Conservation (phyloP, 1,140 invertebrate species). For the Sweltsa coloradensis region DNA sequence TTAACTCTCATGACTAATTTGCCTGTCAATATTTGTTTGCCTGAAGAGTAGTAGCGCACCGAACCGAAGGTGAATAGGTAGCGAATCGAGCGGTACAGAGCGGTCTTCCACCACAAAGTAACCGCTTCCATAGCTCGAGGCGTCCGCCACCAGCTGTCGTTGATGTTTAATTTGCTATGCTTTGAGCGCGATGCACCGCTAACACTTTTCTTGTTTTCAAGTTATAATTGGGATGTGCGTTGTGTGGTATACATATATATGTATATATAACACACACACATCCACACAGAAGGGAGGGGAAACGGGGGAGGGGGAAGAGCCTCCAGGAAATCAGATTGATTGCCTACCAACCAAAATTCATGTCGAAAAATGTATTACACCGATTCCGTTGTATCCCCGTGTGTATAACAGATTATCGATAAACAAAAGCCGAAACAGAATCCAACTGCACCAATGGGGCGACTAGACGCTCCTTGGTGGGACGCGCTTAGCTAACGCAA, state of each 20-base stretch:
- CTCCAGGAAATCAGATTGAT: constrained; percentile 11
- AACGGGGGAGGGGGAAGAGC: constrained; percentile 7
- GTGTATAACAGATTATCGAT: constrained; percentile 3
- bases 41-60: too few species aligned
- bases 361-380: constrained; percentile 12
- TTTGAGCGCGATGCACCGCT: constrained; percentile 8
- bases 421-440: not conserved
- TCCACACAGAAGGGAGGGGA: not conserved
- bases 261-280: constrained; percentile 4
- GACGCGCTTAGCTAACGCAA: too few species aligned
- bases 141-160: constrained; percentile 13
- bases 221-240: constrained; percentile 14
- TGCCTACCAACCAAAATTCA: constrained; percentile 12
- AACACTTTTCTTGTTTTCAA: constrained; percentile 16
- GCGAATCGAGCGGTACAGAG: not conserved
- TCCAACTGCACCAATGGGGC: too few species aligned
- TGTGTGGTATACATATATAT: constrained; percentile 1
- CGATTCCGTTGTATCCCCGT: not conserved
- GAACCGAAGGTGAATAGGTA: not conserved
- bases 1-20: constrained; percentile 11
- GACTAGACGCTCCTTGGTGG: too few species aligned
- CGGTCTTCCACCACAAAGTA: constrained; percentile 10
- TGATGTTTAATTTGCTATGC: constrained; percentile 18
- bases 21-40: constrained; percentile 12
- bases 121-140: constrained; percentile 2